Base-by-base conservation (phyloP, 2,888 invertebrate genomes). In the Volucella zonaria region DNA sequence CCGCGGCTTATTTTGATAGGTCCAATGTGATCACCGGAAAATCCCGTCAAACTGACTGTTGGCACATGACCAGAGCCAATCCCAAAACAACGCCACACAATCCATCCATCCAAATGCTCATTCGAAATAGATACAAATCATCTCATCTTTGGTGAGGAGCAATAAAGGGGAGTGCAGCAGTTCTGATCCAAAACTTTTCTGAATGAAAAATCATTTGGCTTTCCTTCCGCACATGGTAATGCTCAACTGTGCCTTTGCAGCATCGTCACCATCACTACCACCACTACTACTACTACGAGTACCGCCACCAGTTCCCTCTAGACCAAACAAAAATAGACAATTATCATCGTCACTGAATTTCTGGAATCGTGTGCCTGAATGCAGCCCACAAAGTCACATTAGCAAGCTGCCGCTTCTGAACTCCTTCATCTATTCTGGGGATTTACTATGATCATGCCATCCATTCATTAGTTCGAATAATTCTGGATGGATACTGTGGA, bases 1-100 rank as follows among this genome's bases (percentile, higher is more conserved):
- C 40, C 40, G 71, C 40, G 71, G 73, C 68, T 77, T 85, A 85
- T 85, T 81, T 85, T 85, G 81, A 85, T 85, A 85, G 85, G 85
- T 73, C 80, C 76, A 54, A 62, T 73, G 80, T 59, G 80, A 78
- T 78, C 77, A 86, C 86, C 86, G 86, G 86, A 86, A 86, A 86
- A 78, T 49, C 61, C 82, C 74, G 64, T 86, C 86, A 86, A 86
- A 74, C 76, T 86, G 82, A 70, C 54, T 74, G 74, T 58, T 86
- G 86, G 86, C 86, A 86, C 81, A 86, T 67, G 86, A 86, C 78
- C 86, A 86, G 86, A 45, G 81, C 86, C 86, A 86, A 86, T 86
- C 85, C 81, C 12, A 73, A 76, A 62, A 80, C 85, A 66, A 75
- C 38, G 64, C 74, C 52, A n/a, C 45, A 8, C 42, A 43, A 31